A percentile compares a stretch with the other conserved stretches of the same genome.
Evolutionary conservation across 2,113 vertebrate genomes (phyloP).

Genomic region (Muscicapa adusta): DNA sequence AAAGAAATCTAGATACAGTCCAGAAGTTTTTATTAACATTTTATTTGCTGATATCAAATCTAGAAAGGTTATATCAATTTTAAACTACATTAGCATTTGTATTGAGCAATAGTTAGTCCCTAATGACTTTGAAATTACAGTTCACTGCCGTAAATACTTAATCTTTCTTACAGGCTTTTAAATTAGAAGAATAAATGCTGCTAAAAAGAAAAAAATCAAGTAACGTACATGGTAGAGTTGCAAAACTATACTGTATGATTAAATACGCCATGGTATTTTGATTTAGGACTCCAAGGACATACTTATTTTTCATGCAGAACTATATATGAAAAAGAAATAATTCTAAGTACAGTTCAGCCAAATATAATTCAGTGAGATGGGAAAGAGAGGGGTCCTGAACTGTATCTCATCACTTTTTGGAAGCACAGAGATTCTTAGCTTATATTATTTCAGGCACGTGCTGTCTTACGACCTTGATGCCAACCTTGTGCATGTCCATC

Average conservation of each 20-base stretch:
- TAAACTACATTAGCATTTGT: constrained; percentile 19
- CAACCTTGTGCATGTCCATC: neutral
- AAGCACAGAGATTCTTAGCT: neutral
- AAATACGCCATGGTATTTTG: neutral
- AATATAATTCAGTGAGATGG: neutral
- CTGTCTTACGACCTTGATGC: neutral
- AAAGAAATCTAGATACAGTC: neutral
- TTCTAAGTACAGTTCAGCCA: neutral
- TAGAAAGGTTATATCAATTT: constrained; percentile 48
- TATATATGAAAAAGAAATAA: neutral
- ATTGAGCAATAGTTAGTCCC: neutral
- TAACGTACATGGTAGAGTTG: neutral
- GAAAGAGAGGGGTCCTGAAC: neutral
- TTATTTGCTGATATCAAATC: constrained; percentile 18
- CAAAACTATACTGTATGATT: neutral
- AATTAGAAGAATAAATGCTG: constrained; percentile 24
- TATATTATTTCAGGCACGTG: neutral
- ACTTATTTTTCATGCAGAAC: neutral
- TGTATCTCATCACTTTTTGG: neutral
- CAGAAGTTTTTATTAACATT: constrained; percentile 22
- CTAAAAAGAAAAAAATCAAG: constrained; percentile 1
- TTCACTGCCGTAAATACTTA: constrained; percentile 7
- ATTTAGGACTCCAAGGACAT: neutral
- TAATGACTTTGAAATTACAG: constrained; percentile 34
- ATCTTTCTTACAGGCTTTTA: constrained; percentile 43